phyloP scores from a whole-genome alignment of 2,888 invertebrate genomes.

The Himalopsyche kuldschensis region DNA sequence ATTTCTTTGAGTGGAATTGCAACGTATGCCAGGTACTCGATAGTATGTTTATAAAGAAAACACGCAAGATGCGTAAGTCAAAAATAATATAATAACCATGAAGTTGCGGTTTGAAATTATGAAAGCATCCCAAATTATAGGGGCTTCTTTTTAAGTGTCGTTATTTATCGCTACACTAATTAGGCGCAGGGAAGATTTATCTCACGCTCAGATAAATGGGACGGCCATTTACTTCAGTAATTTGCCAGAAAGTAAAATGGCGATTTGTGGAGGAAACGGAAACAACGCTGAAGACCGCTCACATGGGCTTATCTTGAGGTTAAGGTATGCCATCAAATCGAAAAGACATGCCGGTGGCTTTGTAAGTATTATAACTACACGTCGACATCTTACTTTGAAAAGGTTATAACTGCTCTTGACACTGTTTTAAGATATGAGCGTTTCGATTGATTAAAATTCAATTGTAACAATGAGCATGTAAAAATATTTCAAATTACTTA shows the following conservation, averaged over 20 bases:
- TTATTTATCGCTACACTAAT: conserved; percentile 24
- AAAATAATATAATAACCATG: neutral
- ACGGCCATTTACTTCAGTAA: conserved; percentile 4
- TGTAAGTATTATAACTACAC: neutral
- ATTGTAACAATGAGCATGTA: no score
- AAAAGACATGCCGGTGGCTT: neutral
- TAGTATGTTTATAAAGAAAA: neutral
- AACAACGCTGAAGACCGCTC: neutral
- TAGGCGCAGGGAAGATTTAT: conserved; percentile 17
- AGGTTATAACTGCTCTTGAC: no score
- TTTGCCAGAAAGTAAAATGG: neutral
- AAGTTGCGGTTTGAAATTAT: neutral
- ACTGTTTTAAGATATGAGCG: no score
- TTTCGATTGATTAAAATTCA: no score
- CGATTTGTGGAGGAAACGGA: neutral
- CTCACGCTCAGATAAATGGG: conserved; percentile 12
- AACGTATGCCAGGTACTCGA: no score
- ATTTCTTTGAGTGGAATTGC: no score
- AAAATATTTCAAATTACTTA: no score
- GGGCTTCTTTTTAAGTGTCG: conserved; percentile 12
- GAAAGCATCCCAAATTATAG: neutral
- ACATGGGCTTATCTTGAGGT: neutral
- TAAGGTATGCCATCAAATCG: neutral
- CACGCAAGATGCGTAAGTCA: neutral
- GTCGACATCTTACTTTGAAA: no score